phyloP scores from a whole-genome alignment of 2,797 vertebrate genomes.

The Pyrocephalus nanus region DNA sequence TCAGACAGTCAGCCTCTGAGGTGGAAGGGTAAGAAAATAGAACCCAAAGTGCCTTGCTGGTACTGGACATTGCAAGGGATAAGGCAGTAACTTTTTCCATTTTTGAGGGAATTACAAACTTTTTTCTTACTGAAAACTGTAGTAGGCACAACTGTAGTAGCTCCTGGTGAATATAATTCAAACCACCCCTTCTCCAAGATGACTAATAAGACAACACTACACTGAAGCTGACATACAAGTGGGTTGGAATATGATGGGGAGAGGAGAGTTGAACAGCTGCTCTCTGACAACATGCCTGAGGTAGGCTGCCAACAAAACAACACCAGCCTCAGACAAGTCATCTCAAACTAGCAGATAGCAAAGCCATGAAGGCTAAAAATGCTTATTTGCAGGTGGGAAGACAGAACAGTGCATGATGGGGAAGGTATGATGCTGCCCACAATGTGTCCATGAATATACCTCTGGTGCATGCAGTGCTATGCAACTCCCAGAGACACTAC shows the following conservation, averaged over 20 bases:
- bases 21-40: background rate
- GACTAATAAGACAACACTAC: constrained; percentile 12
- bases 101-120: background rate
- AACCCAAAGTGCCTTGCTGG: background rate
- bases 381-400: constrained; percentile 12
- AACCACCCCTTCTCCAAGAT: background rate
- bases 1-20: background rate
- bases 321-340: constrained; percentile 22
- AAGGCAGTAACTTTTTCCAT: background rate
- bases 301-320: constrained; percentile 43
- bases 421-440: background rate
- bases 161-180: constrained; percentile 25
- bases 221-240: background rate
- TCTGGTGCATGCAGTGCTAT: background rate
- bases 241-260: background rate
- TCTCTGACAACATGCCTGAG: constrained; percentile 35
- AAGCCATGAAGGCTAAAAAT: background rate
- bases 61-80: background rate
- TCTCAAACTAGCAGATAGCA: constrained; percentile 11
- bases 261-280: constrained; percentile 21
- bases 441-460: background rate
- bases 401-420: background rate
- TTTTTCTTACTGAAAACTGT: background rate
- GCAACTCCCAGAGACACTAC: background rate
- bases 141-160: background rate